These are phyloP conservation scores for Dendroctonus valens DNA, from an alignment of 1,140 invertebrate genomes.

Conservation along the genomic window DNA sequence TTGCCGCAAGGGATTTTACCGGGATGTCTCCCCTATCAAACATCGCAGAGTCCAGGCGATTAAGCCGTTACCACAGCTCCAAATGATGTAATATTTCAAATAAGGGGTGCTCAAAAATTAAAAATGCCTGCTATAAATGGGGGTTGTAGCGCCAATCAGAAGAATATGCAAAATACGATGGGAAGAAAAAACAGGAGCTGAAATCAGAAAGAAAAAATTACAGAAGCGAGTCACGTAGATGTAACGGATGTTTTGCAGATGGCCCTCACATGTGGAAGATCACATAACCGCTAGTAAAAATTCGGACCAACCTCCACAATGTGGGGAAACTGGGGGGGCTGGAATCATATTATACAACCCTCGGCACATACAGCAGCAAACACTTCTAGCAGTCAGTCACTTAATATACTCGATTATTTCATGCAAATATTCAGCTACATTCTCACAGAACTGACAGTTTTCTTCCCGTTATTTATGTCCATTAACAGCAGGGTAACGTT, in stretches of 20 bases:
- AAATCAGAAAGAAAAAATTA: not conserved
- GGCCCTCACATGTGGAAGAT: constrained; percentile 21
- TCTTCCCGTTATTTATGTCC: too few relatives aligned
- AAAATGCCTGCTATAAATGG: constrained; percentile 7
- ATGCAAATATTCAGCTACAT: not conserved
- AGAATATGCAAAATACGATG: constrained; percentile 7
- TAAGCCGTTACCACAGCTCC: constrained; percentile 16
- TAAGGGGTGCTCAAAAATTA: constrained; percentile 5
- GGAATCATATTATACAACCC: constrained; percentile 9
- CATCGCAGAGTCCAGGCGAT: constrained; percentile 11
- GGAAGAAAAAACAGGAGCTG: constrained; percentile 24
- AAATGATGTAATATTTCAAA: constrained; percentile 17
- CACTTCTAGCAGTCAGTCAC: not conserved
- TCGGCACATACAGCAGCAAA: not conserved
- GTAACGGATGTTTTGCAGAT: constrained; percentile 30
- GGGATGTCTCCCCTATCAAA: constrained; percentile 3
- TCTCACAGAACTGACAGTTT: not conserved
- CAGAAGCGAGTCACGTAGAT: constrained; percentile 21
- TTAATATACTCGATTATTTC: constrained; percentile 19
- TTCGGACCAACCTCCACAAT: constrained; percentile 13
- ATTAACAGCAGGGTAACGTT: too few relatives aligned
- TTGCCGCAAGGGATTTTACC: constrained; percentile 2
- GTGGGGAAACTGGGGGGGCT: constrained; percentile 4
- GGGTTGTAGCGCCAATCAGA: constrained; percentile 3
- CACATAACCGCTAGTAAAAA: constrained; percentile 20